A percentile compares a stretch with the other conserved stretches of the same genome.
Conservation (phyloP, 2,113 vertebrate genomes). For the Chunga burmeisteri region DNA sequence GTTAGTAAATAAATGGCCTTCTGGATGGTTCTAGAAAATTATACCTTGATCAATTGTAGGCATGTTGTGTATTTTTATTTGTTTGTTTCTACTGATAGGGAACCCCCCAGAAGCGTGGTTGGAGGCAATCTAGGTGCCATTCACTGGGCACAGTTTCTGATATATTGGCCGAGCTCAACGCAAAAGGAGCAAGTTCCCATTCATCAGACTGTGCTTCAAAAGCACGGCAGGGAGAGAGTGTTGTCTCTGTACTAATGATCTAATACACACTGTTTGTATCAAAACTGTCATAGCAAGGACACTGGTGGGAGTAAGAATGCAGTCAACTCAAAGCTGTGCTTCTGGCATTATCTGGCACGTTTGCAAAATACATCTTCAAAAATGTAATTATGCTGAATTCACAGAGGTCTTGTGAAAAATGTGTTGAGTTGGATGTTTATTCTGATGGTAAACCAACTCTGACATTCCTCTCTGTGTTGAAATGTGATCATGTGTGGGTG, state of each 20-base stretch:
- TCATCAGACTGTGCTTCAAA: constrained; percentile 36
- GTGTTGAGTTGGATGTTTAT: constrained; percentile 19
- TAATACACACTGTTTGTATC: constrained; percentile 31
- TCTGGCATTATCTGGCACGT: constrained; percentile 13
- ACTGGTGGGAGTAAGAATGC: constrained; percentile 3
- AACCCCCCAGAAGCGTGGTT: not conserved
- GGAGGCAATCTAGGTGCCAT: not conserved
- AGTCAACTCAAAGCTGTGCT: constrained; percentile 23
- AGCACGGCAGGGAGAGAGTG: not conserved
- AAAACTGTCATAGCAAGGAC: constrained; percentile 47
- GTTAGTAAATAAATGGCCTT: constrained; percentile 31
- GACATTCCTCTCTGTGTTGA: not conserved
- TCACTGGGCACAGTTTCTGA: not conserved
- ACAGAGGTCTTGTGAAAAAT: constrained; percentile 14
- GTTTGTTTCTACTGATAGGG: constrained; percentile 19
- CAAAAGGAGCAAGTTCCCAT: not conserved
- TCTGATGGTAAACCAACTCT: not conserved
- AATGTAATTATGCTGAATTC: constrained; percentile 38
- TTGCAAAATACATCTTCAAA: constrained; percentile 7
- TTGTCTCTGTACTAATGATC: constrained; percentile 24
- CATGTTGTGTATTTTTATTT: not conserved
- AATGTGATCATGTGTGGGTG: not conserved
- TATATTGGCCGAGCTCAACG: not conserved
- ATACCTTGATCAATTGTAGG: not conserved
- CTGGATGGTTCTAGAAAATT: not conserved